Evolutionary conservation across 2,797 vertebrate genomes (phyloP).

Genomic region (Orientallactaga sibirica): DNA sequence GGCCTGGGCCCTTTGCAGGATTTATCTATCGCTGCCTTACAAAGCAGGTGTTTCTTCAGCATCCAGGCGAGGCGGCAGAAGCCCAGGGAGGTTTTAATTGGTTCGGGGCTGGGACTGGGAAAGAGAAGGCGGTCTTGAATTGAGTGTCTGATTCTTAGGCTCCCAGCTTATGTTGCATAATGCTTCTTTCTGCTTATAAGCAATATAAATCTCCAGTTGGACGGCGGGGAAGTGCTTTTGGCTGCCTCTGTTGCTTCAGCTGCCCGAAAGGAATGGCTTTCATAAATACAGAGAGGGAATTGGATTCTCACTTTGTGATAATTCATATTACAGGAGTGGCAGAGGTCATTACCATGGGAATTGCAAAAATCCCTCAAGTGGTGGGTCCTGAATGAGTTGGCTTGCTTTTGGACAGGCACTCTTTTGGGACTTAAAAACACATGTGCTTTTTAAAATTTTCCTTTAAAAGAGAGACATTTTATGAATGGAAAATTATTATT

Average conservation of each 20-base stretch:
- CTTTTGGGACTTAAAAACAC: neutral
- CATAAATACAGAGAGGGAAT: slow-evolving; percentile 43
- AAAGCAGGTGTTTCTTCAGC: slow-evolving; percentile 43
- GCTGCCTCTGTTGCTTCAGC: slow-evolving; percentile 65
- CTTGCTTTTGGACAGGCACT: neutral
- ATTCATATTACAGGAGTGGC: slow-evolving; percentile 57
- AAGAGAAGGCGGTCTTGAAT: slow-evolving; percentile 3
- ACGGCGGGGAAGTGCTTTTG: slow-evolving; percentile 33
- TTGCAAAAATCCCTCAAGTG: neutral
- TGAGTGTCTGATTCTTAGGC: neutral
- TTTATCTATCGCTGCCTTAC: neutral
- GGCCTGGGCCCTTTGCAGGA: neutral
- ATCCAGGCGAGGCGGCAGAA: neutral
- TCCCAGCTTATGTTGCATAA: neutral
- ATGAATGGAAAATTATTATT: neutral
- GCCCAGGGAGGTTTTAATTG: slow-evolving; percentile 47
- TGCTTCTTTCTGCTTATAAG: slow-evolving; percentile 55
- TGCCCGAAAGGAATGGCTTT: slow-evolving; percentile 54
- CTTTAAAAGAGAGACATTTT: neutral
- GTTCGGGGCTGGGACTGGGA: neutral
- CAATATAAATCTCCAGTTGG: slow-evolving; percentile 14
- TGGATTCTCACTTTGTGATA: slow-evolving; percentile 61
- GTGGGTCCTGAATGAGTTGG: neutral
- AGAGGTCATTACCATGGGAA: neutral
- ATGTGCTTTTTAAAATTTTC: neutral